Evolutionary conservation across 2,888 invertebrate species (phyloP).

Genomic region (Agrochola lota): DNA sequence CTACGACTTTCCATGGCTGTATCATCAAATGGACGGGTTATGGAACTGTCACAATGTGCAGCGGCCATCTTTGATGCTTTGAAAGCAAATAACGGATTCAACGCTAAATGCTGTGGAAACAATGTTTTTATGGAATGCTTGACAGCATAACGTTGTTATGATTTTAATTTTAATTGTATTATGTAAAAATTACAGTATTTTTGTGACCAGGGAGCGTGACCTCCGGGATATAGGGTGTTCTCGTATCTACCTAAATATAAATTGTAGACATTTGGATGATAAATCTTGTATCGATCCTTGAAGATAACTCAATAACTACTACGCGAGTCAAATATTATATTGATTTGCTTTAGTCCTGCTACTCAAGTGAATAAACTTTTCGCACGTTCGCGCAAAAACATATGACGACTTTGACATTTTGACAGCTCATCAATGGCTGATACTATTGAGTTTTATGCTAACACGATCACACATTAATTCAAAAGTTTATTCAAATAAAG

Average conservation of each 20-base stretch:
- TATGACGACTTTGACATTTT: neutral
- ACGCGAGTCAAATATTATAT: too few species aligned
- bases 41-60: slow-evolving; percentile 59
- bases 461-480: neutral
- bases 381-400: neutral
- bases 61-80: slow-evolving; percentile 57
- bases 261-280: neutral
- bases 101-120: slow-evolving; percentile 36
- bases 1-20: slow-evolving; percentile 76
- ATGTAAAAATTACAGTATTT: slow-evolving; percentile 1
- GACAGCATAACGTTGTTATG: slow-evolving; percentile 3
- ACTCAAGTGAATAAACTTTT: neutral
- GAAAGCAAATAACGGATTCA: slow-evolving; percentile 53
- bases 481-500: slow-evolving; percentile 1
- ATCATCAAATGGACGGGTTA: slow-evolving; percentile 67
- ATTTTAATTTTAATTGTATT: slow-evolving; percentile 11
- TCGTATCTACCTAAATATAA: neutral
- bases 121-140: slow-evolving; percentile 42
- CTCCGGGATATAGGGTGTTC: neutral
- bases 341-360: neutral
- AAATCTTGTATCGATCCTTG: neutral
- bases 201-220: neutral
- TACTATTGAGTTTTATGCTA: neutral
- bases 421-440: neutral
- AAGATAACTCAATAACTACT: neutral